Conservation (phyloP, 1,140 invertebrate genomes). For the Rhyacophila brunnea region DNA sequence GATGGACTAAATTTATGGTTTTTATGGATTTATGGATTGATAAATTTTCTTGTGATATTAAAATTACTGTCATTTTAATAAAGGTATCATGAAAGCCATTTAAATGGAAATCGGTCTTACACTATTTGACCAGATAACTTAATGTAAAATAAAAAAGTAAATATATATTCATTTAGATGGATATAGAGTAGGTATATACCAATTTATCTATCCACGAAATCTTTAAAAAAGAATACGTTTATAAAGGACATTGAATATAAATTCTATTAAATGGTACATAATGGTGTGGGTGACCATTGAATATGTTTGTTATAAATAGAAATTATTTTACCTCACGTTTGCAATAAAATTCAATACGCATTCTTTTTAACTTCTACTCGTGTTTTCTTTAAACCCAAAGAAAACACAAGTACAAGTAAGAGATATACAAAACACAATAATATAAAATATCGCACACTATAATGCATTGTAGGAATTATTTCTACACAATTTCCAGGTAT, state of each 20-base stretch:
- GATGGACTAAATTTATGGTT: no score
- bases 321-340: constrained; percentile 1
- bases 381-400: neutral
- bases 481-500: neutral
- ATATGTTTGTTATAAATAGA: constrained; percentile 4
- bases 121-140: no score
- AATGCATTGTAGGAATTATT: neutral
- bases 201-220: no score
- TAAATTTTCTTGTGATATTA: no score
- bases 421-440: neutral
- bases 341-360: neutral
- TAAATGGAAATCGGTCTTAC: no score
- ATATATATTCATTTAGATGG: no score
- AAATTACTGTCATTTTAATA: no score
- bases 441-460: constrained; percentile 1
- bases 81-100: no score
- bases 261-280: neutral
- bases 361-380: neutral
- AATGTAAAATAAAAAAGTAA: no score
- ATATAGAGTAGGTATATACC: no score
- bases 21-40: no score
- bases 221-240: no score
- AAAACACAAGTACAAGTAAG: neutral
- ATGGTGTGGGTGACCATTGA: neutral
- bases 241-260: constrained; percentile 1